phyloP scores from a whole-genome alignment of 2,888 invertebrate species.

The Drosophila meridiana region DNA sequence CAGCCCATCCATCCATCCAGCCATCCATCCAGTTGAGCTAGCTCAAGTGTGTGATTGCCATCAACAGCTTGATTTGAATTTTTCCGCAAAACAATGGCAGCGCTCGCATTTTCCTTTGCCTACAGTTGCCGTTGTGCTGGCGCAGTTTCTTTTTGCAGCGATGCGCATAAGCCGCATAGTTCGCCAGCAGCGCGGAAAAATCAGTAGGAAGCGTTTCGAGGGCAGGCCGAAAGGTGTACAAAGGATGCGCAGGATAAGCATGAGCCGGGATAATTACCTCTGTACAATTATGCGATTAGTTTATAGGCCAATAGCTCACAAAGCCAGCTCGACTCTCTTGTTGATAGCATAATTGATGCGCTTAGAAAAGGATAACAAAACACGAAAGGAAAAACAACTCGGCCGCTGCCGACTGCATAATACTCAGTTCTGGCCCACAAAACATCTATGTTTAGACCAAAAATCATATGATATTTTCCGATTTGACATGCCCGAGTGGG shows the following conservation, averaged over 20 bases:
- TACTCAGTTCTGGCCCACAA: not conserved
- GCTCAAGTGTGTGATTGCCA: slow-evolving; percentile 78
- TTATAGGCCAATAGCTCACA: slow-evolving; percentile 82
- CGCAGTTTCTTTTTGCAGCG: slow-evolving; percentile 47
- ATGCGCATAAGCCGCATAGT: slow-evolving; percentile 76
- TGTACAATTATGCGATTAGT: slow-evolving; percentile 82
- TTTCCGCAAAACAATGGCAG: slow-evolving; percentile 53
- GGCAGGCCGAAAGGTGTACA: slow-evolving; percentile 47
- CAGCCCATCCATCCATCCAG: slow-evolving; percentile 50
- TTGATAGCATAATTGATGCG: slow-evolving; percentile 65
- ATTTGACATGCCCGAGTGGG: not conserved
- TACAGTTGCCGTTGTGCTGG: slow-evolving; percentile 12
- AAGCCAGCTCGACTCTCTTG: slow-evolving; percentile 42
- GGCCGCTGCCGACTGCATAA: not conserved
- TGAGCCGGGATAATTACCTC: slow-evolving; percentile 71
- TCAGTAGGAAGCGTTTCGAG: slow-evolving; percentile 58
- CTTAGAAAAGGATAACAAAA: slow-evolving; percentile 30
- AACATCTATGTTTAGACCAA: not conserved
- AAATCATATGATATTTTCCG: not conserved
- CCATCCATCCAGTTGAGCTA: slow-evolving; percentile 62
- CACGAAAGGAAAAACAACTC: not conserved
- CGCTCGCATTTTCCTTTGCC: slow-evolving; percentile 32
- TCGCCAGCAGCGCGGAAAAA: slow-evolving; percentile 77
- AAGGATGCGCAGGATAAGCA: slow-evolving; percentile 47
- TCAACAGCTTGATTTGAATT: slow-evolving; percentile 78